Evolutionary conservation across 2,113 vertebrate species (phyloP).

Genomic region (Pangasianodon gigas): DNA sequence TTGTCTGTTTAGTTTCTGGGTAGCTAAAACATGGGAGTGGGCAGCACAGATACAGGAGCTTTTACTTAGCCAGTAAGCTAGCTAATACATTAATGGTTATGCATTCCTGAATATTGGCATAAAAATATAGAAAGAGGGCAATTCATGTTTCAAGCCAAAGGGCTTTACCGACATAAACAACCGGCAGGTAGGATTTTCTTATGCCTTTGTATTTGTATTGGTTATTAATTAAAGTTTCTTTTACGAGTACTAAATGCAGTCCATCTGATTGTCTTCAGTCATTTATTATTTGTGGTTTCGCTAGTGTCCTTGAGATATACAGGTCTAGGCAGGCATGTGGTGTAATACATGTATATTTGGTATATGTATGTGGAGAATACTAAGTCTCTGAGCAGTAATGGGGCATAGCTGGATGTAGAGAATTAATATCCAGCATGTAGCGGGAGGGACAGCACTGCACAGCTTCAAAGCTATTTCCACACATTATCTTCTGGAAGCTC

Average conservation of each 20-base stretch:
- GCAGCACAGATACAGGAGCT: background rate
- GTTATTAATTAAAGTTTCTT: background rate
- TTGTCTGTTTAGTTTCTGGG: background rate
- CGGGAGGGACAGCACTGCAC: background rate
- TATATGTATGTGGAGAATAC: background rate
- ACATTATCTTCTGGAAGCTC: constrained; percentile 22
- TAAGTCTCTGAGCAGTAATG: constrained; percentile 2
- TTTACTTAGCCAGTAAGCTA: background rate
- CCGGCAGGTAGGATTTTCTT: background rate
- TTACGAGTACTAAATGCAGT: background rate
- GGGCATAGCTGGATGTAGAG: background rate
- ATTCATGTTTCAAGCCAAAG: background rate
- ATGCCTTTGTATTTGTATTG: background rate
- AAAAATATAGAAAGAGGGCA: background rate
- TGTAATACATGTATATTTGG: background rate
- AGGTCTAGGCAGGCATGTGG: background rate
- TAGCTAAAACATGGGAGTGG: background rate
- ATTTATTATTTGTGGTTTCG: background rate
- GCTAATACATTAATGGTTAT: background rate
- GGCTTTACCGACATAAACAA: background rate
- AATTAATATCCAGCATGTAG: constrained; percentile 16
- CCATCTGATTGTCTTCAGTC: background rate
- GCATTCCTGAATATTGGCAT: background rate
- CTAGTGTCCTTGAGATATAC: background rate
- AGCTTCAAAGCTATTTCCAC: background rate